Percentiles rank a stretch among this genome's conserved stretches.
Evolutionary conservation across 1,140 invertebrate species (phyloP).

Genomic region (Leptonema lineaticorne): DNA sequence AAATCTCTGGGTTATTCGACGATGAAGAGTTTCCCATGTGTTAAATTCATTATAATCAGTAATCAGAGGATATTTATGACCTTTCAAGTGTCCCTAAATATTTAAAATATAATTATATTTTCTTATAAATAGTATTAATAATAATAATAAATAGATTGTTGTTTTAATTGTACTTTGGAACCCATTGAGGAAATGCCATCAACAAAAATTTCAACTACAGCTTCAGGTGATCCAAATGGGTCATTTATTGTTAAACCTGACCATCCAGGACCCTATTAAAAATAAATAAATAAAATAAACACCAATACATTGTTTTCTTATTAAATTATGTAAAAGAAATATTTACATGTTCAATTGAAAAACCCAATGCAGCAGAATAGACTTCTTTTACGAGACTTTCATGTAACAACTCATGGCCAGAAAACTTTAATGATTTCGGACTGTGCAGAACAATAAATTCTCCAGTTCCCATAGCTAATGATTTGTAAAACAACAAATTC

Average conservation of each 20-base stretch:
- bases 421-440: conserved; percentile 66
- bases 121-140: neutral
- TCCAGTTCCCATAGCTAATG: conserved; percentile 64
- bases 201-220: conserved; percentile 71
- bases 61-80: conserved; percentile 60
- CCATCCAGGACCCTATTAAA: conserved; percentile 65
- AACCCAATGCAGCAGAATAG: conserved; percentile 69
- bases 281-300: conserved; percentile 12
- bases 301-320: conserved; percentile 10
- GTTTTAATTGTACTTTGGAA: conserved; percentile 41
- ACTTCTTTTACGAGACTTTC: conserved; percentile 70
- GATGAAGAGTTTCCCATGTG: conserved; percentile 61
- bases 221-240: conserved; percentile 77
- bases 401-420: conserved; percentile 60
- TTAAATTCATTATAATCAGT: conserved; percentile 66
- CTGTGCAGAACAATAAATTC: conserved; percentile 68
- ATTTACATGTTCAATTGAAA: conserved; percentile 59
- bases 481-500: conserved; percentile 2
- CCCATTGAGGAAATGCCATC: conserved; percentile 65
- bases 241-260: conserved; percentile 67
- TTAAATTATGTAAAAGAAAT: conserved; percentile 7
- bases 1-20: conserved; percentile 59
- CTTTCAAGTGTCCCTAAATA: conserved; percentile 49
- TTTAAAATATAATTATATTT: neutral
- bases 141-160: neutral